These are phyloP conservation scores for Otis tarda DNA, from an alignment of 2,113 vertebrate genomes.

Conservation along the genomic window DNA sequence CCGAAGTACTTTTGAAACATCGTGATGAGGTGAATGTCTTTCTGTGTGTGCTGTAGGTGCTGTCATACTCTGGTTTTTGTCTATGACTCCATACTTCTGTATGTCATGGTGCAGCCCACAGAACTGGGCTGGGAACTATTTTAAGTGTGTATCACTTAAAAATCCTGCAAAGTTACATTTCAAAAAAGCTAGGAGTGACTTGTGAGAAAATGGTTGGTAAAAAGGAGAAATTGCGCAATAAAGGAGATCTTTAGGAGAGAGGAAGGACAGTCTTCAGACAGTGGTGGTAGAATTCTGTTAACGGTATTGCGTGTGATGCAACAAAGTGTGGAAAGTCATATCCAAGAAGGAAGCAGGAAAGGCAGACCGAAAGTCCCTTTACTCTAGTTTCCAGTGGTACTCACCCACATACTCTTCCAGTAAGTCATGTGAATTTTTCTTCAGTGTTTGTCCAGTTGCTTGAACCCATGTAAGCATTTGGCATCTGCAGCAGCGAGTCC, in stretches of 20 bases:
- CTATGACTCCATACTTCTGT: background rate
- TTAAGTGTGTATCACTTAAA: background rate
- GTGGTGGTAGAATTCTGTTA: background rate
- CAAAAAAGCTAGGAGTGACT: background rate
- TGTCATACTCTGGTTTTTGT: background rate
- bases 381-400: background rate
- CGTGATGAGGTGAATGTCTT: background rate
- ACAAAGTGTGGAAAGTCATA: background rate
- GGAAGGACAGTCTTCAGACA: background rate
- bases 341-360: background rate
- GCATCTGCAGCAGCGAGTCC: background rate
- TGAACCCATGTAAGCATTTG: background rate
- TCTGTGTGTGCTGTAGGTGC: background rate
- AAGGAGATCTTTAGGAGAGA: background rate
- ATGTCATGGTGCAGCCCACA: background rate
- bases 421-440: background rate
- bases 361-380: background rate
- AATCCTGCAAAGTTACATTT: background rate
- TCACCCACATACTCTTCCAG: background rate
- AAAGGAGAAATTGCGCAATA: background rate
- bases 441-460: background rate
- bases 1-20: background rate
- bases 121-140: background rate
- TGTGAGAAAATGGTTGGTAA: background rate
- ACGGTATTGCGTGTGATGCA: background rate